Conservation (phyloP, 2,113 vertebrate species). For the Pomatostomus ruficeps region DNA sequence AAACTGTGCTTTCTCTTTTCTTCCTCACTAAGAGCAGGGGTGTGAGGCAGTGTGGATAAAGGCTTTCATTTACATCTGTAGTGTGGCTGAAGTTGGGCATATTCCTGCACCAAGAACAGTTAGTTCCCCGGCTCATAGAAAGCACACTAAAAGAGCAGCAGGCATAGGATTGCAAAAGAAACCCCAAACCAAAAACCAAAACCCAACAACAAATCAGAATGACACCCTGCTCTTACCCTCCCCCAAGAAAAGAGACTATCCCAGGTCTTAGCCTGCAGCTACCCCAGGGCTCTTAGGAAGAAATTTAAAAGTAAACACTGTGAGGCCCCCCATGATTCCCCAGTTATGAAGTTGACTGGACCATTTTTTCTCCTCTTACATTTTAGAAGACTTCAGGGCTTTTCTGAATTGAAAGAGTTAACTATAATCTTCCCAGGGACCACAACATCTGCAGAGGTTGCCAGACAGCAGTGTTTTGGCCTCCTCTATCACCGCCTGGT, state of each 20-base stretch:
- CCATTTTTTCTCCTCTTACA: not conserved
- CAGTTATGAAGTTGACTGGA: not conserved
- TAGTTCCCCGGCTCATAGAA: not conserved
- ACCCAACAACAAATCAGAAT: not conserved
- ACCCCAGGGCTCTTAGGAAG: not conserved
- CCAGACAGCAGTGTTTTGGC: not conserved
- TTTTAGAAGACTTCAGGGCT: not conserved
- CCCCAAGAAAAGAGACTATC: not conserved
- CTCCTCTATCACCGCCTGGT: not conserved
- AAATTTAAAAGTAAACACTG: not conserved
- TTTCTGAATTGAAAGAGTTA: not conserved
- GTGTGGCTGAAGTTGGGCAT: not conserved
- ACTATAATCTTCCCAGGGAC: not conserved
- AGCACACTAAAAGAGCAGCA: not conserved
- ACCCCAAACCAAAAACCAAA: not conserved
- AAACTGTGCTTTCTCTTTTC: not conserved
- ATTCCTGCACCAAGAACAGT: not conserved
- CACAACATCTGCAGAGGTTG: not conserved
- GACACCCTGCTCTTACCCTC: not conserved
- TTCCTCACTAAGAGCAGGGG: not conserved
- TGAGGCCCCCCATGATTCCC: not conserved
- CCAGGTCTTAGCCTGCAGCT: not conserved
- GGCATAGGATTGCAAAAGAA: not conserved
- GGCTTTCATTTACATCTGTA: not conserved
- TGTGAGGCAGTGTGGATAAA: not conserved